These are phyloP conservation scores for Pseudoatta argentina DNA, from an alignment of 1,140 invertebrate species.

Conservation along the genomic window DNA sequence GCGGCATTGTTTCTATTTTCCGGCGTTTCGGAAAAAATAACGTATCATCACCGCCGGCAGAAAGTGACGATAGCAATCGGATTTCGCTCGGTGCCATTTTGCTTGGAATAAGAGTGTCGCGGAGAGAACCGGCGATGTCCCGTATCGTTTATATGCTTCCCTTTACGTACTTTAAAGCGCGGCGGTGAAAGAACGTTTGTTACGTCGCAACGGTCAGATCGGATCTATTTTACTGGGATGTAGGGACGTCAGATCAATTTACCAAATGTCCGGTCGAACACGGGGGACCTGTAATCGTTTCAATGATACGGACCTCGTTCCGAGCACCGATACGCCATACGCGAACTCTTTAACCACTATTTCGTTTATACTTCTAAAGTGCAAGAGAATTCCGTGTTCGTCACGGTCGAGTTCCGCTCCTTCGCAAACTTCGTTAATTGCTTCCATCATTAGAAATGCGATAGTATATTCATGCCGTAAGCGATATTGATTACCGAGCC, in stretches of 20 bases:
- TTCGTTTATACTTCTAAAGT: constrained; percentile 41
- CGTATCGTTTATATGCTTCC: constrained; percentile 17
- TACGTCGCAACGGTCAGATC: constrained; percentile 63
- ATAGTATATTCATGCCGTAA: background rate
- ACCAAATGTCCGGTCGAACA: constrained; percentile 74
- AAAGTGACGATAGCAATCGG: constrained; percentile 23
- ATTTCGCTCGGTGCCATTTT: background rate
- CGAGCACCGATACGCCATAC: constrained; percentile 42
- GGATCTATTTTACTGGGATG: constrained; percentile 74
- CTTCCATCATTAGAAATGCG: background rate
- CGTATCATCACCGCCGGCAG: background rate
- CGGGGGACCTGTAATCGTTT: constrained; percentile 73
- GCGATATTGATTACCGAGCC: background rate
- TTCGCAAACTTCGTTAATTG: background rate
- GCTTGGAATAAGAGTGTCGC: background rate
- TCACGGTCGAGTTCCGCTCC: background rate
- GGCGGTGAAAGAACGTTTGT: constrained; percentile 58
- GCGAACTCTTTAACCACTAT: constrained; percentile 33
- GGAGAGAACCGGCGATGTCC: background rate
- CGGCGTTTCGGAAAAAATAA: background rate
- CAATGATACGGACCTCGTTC: constrained; percentile 75
- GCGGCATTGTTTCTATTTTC: constrained; percentile 7
- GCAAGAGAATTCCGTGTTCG: background rate
- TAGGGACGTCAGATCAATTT: constrained; percentile 74
- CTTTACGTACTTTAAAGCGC: constrained; percentile 48